Evolutionary conservation across 2,888 invertebrate species (phyloP).

Genomic region (Spisula solida): DNA sequence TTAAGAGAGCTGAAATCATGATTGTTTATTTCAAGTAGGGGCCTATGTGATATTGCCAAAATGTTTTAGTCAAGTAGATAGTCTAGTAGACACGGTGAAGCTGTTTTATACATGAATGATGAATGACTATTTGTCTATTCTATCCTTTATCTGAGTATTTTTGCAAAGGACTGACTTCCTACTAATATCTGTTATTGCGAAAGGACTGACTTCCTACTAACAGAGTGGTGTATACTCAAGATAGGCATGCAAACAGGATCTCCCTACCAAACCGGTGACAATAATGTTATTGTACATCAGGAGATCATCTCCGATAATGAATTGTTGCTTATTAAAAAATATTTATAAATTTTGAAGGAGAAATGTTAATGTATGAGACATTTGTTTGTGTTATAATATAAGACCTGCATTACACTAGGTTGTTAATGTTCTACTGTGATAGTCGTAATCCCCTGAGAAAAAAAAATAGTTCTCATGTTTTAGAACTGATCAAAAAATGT

Average conservation of each 20-base stretch:
- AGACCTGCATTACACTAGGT: too few species aligned
- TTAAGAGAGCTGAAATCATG: neutral
- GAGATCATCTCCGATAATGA: slow-evolving; percentile 2
- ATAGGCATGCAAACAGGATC: slow-evolving; percentile 18
- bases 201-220: neutral
- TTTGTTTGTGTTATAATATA: too few species aligned
- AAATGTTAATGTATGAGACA: neutral
- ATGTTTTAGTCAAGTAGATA: neutral
- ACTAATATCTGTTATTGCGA: too few species aligned
- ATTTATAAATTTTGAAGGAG: neutral
- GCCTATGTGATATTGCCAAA: neutral
- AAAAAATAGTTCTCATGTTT: too few species aligned
- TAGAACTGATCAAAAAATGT: too few species aligned
- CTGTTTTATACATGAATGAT: neutral
- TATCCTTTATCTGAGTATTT: neutral
- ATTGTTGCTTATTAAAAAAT: neutral
- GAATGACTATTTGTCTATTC: neutral
- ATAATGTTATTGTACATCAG: neutral
- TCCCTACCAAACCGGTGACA: neutral
- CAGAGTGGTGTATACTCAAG: neutral
- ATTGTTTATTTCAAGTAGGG: neutral
- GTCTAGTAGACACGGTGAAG: too few species aligned
- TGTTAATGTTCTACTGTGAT: too few species aligned
- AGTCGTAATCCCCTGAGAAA: too few species aligned
- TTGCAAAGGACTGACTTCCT: neutral